phyloP scores from a whole-genome alignment of 2,113 vertebrate species.

The Crotalus helleri region DNA sequence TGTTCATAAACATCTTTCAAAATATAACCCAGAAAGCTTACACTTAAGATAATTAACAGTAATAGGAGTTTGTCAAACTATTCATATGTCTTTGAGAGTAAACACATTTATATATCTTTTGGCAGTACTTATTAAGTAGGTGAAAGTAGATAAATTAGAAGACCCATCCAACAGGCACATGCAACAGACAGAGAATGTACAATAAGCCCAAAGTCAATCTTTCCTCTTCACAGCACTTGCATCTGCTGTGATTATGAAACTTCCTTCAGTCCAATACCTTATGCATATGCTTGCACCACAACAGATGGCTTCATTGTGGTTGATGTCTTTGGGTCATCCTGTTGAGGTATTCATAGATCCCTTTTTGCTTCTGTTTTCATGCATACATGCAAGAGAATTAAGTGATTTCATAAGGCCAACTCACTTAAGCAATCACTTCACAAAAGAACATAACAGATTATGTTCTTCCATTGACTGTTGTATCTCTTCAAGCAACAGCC shows the following conservation, averaged over 20 bases:
- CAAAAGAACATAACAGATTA: background rate
- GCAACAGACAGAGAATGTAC: background rate
- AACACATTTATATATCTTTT: background rate
- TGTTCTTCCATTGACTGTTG: background rate
- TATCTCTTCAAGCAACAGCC: background rate
- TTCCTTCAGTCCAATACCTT: background rate
- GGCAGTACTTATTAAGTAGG: background rate
- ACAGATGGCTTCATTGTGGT: background rate
- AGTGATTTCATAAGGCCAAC: background rate
- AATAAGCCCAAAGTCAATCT: background rate
- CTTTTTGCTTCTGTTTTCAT: background rate
- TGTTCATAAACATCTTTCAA: background rate
- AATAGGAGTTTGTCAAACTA: background rate
- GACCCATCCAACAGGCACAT: background rate
- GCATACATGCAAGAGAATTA: background rate
- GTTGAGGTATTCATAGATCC: background rate
- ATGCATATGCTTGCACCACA: background rate
- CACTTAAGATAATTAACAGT: constrained; percentile 8
- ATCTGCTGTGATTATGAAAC: background rate
- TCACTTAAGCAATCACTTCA: background rate
- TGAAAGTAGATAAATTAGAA: background rate
- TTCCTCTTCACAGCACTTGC: background rate
- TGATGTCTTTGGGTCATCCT: background rate
- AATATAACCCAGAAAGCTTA: background rate
- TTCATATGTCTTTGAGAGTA: background rate